phyloP scores from a whole-genome alignment of 2,888 invertebrate genomes.

The Melanostoma scalare region DNA sequence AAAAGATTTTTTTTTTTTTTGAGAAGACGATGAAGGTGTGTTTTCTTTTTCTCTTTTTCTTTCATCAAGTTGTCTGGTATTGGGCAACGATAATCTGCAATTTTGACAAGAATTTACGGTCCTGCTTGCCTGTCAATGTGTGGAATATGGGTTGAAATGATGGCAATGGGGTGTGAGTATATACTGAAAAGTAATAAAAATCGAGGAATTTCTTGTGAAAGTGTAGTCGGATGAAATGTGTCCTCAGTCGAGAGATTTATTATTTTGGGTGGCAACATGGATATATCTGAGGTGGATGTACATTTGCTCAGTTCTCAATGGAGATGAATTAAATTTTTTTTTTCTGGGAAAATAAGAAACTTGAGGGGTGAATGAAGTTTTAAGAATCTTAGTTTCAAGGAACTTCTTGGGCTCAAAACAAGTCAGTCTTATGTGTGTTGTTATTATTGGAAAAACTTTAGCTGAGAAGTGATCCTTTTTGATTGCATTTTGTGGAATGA shows the following conservation, averaged over 20 bases:
- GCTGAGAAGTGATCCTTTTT: too few species aligned
- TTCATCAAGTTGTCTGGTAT: slow-evolving; percentile 31
- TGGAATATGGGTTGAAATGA: slow-evolving; percentile 52
- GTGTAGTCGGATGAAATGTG: not conserved
- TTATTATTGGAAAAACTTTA: too few species aligned
- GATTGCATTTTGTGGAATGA: too few species aligned
- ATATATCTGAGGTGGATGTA: too few species aligned
- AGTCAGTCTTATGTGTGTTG: too few species aligned
- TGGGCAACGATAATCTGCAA: slow-evolving; percentile 51
- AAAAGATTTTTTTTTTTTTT: slow-evolving; percentile 1
- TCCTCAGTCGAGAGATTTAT: not conserved
- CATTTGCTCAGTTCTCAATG: too few species aligned
- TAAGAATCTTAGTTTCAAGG: too few species aligned
- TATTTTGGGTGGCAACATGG: too few species aligned
- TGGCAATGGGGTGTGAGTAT: slow-evolving; percentile 39
- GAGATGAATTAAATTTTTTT: too few species aligned
- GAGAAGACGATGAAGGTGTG: slow-evolving; percentile 3
- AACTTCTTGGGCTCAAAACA: too few species aligned
- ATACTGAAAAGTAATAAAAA: slow-evolving; percentile 50
- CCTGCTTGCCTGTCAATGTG: slow-evolving; percentile 35
- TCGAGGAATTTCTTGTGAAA: slow-evolving; percentile 6
- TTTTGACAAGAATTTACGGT: slow-evolving; percentile 64
- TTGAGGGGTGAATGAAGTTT: too few species aligned
- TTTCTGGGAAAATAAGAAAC: too few species aligned
- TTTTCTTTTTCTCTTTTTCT: slow-evolving; percentile 4